Base-by-base conservation (phyloP, 2,888 invertebrate species). In the Zaprionus lineosus region DNA sequence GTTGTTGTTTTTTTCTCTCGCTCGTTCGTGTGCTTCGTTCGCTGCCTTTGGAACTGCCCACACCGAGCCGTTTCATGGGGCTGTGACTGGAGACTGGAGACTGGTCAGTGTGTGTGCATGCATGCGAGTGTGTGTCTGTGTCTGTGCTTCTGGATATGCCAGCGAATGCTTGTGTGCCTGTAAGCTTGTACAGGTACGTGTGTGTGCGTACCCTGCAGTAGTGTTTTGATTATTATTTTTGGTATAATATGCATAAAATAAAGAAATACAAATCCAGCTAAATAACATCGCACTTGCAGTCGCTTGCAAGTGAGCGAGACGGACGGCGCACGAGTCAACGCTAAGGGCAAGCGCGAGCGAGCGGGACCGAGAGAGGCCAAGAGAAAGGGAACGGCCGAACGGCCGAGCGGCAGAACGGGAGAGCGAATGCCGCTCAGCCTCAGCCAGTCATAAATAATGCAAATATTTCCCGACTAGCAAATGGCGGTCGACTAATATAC, bases 371-470 rank as follows among this genome's bases (percentile, higher is more conserved):
- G 8, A 24, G 51, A 31, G 6, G 16, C 2, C 14, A n/a, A 11
- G 24, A 6, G 24, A 31, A 4, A 11, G 4, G 3, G 11, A 31
- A n/a, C n/a, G n/a, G n/a, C n/a, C n/a, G 29, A 4, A 2, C n/a
- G 26, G 12, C 15, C 0, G 24, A 15, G 36, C 3, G 15, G 39
- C 28, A 37, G 55, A 28, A 28, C 50, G 39, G 21, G 36, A 29
- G 12, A 56, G 53, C 9, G 36, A 62, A 24, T 24, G 6, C 24
- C 24, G 58, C 44, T 46, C 31, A 52, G 53, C 44, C 31, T 55
- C 84, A 81, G 82, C 84, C 77, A 77, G 77, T 77, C 84, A 77
- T 77, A 84, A 77, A 77, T 77, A 84, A 77, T 77, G 73, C 77
- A 77, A 41, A 84, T 68, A 62, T 65, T 76, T 63, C 59, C 53